These are phyloP conservation scores for Calidris pygmaea DNA, from an alignment of 2,113 vertebrate species.

Conservation along the genomic window DNA sequence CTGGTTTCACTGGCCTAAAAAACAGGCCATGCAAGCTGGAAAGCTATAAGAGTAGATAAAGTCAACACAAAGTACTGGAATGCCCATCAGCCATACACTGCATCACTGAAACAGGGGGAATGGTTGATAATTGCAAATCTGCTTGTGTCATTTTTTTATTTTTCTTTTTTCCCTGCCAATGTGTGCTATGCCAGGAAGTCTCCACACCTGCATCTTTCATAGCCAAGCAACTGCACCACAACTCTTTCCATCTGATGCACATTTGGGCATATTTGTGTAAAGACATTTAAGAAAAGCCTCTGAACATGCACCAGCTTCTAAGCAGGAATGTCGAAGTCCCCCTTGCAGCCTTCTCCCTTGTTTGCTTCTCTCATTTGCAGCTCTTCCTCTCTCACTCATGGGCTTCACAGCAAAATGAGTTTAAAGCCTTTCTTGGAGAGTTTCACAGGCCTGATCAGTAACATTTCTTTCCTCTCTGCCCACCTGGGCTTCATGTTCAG, in stretches of 20 bases:
- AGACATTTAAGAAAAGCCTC: background rate
- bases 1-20: background rate
- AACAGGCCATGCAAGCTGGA: background rate
- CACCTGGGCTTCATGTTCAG: background rate
- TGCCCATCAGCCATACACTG: background rate
- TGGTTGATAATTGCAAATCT: background rate
- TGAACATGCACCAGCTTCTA: background rate
- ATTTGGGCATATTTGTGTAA: background rate
- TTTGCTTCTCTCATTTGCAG: background rate
- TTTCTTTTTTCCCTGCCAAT: rapidly evolving
- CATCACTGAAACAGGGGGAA: background rate
- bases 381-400: rapidly evolving
- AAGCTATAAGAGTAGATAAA: background rate
- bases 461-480: background rate
- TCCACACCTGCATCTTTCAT: background rate
- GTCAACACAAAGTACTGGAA: background rate
- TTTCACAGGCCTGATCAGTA: background rate
- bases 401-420: background rate
- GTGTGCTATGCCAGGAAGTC: background rate
- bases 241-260: background rate
- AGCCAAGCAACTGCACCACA: background rate
- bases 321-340: background rate
- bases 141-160: background rate
- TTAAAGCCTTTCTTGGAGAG: background rate
- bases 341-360: background rate